Conservation (phyloP, 2,888 invertebrate genomes). For the Stegana nigrithorax region DNA sequence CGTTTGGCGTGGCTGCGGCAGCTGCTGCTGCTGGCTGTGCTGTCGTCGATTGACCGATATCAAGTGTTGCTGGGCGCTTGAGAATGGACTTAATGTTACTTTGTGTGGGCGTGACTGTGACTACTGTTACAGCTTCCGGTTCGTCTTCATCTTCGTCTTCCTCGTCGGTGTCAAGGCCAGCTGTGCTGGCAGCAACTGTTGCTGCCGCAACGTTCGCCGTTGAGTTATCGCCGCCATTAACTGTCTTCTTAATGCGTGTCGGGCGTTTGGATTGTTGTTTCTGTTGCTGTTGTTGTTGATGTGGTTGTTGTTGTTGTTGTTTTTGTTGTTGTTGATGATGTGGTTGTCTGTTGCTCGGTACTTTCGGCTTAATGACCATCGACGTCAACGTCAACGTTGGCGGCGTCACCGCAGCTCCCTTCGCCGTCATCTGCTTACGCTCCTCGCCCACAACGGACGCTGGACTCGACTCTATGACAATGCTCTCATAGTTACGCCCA, state of each 20-base stretch:
- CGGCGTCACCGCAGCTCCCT: too few species aligned
- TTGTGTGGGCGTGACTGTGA: constrained; percentile 55
- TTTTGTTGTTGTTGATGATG: constrained; percentile 5
- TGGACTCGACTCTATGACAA: constrained; percentile 38
- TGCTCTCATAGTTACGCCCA: constrained; percentile 70
- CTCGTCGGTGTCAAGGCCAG: constrained; percentile 21
- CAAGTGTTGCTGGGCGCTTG: constrained; percentile 70
- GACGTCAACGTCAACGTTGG: not conserved
- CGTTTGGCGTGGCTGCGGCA: constrained; percentile 22
- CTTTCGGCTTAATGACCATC: not conserved
- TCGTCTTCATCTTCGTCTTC: not conserved
- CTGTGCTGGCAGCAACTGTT: constrained; percentile 13
- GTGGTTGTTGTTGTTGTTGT: constrained; percentile 19
- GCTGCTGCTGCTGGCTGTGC: constrained; percentile 21
- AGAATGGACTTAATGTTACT: constrained; percentile 74
- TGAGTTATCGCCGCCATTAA: constrained; percentile 31
- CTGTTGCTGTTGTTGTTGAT: not conserved
- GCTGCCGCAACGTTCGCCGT: constrained; percentile 12
- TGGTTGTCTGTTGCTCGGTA: not conserved
- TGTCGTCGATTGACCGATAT: constrained; percentile 54
- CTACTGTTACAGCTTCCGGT: constrained; percentile 42
- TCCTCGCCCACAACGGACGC: not conserved
- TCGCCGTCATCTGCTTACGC: not conserved
- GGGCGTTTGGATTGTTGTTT: constrained; percentile 57
- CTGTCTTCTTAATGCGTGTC: constrained; percentile 54